phyloP scores from a whole-genome alignment of 2,113 vertebrate genomes.

The Ptilorrhoa leucosticta region DNA sequence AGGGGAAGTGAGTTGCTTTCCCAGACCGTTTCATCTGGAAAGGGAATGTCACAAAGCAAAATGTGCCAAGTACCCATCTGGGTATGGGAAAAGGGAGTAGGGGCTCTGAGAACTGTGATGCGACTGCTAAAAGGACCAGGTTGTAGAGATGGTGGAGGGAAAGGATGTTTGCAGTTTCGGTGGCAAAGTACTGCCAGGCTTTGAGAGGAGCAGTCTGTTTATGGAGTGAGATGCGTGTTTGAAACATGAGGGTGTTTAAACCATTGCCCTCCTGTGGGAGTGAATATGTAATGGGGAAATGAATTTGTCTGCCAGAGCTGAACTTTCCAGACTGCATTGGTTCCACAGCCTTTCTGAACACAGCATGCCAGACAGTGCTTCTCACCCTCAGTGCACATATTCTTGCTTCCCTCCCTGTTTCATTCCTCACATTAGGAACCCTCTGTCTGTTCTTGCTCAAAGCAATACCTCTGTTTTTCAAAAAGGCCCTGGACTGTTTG shows the following conservation, averaged over 20 bases:
- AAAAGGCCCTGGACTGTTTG: neutral
- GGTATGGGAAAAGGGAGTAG: neutral
- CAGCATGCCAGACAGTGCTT: neutral
- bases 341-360: neutral
- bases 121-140: neutral
- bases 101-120: neutral
- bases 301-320: neutral
- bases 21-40: neutral
- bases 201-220: neutral
- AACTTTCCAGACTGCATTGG: neutral
- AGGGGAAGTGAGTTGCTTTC: neutral
- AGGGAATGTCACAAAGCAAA: neutral
- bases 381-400: neutral
- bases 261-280: neutral
- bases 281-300: neutral
- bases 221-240: neutral
- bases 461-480: neutral
- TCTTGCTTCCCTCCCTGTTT: neutral
- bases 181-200: neutral
- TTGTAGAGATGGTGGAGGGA: neutral
- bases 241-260: neutral
- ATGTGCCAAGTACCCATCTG: neutral
- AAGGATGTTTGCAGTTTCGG: neutral
- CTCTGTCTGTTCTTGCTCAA: neutral
- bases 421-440: neutral